A percentile compares a stretch with the other conserved stretches of the same genome.
Conservation (phyloP, 2,888 invertebrate species). For the Hypsopygia costalis region DNA sequence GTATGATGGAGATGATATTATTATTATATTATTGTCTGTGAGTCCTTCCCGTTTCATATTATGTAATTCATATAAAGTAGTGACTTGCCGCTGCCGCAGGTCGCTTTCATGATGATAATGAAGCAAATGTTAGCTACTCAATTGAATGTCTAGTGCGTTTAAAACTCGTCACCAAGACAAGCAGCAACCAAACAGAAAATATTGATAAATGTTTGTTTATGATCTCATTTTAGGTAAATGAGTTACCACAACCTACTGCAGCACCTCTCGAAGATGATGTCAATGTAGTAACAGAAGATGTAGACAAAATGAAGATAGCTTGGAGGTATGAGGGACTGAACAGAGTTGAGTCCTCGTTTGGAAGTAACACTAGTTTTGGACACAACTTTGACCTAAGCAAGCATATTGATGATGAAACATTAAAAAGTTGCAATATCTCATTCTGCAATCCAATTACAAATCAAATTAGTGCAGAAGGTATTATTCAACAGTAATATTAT, state of each 20-base stretch:
- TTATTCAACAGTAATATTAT: too few relatives aligned
- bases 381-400: constrained; percentile 92
- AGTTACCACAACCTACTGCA: constrained; percentile 74
- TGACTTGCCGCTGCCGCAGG: too few relatives aligned
- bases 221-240: constrained; percentile 68
- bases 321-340: constrained; percentile 93
- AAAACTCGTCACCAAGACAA: too few relatives aligned
- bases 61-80: too few relatives aligned
- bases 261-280: constrained; percentile 62
- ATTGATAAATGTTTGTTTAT: too few relatives aligned
- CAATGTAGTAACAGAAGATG: constrained; percentile 32
- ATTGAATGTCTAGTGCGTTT: too few relatives aligned
- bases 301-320: constrained; percentile 90
- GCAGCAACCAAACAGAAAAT: too few relatives aligned
- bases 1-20: too few relatives aligned
- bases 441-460: constrained; percentile 69
- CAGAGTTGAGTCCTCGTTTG: constrained; percentile 79
- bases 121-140: too few relatives aligned
- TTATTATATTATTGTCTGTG: too few relatives aligned
- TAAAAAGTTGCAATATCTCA: constrained; percentile 79
- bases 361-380: constrained; percentile 80
- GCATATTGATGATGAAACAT: constrained; percentile 81
- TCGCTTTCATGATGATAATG: too few relatives aligned
- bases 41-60: too few relatives aligned
- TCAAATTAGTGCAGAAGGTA: constrained; percentile 32